Base-by-base conservation (phyloP, 2,113 vertebrate species). In the Pomatostomus ruficeps region DNA sequence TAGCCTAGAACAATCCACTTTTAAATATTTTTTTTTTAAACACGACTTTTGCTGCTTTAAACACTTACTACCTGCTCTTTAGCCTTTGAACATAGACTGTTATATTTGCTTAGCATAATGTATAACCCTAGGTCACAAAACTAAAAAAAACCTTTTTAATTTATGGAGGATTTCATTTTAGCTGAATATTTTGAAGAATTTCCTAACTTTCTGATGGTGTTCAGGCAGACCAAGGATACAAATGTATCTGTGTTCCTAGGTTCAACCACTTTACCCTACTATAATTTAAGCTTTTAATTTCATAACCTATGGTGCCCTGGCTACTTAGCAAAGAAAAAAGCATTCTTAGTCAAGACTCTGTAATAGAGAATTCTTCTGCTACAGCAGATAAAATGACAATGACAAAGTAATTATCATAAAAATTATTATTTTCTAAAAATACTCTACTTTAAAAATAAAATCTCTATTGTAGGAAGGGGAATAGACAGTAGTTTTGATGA, bases 21-120 rank as follows among this genome's bases (percentile, higher is more conserved):
- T 88, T 92, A 88, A 97, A 96, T 66, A 81, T 54, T 81, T 73
- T 79, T 52, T 80, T 74, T 25, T 2, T 85, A 11, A 94, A 82
- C 57, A 84, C 0, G 8, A 63, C 82, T 81, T 89, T 93, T 93
- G 81, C 85, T 85, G 79, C 86, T 97, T 97, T 96, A 93, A 96
- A 94, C 77, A 95, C 87, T 97, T 89, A 55, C 67, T 92, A 94
- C 94, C 95, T 97, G 96, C 97, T 92, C 94, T 98, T 97, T 97
- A 93, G 94, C 97, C 97, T 97, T 77, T 90, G 85, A 94, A 91
- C 68, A 91, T 3, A 71, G 94, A 49, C 73, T 33, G 89, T 74
- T 91, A 67, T 38, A 85, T 81, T 96, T 93, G 93, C 76, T 93
- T 91, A 92, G 91, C 92, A 97, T 97, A 97, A 95, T 96, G 92